Evolutionary conservation across 2,888 invertebrate genomes (phyloP), one percentile per base, ranked within the genome.

Genomic region (Tinea pellionella): DNA sequence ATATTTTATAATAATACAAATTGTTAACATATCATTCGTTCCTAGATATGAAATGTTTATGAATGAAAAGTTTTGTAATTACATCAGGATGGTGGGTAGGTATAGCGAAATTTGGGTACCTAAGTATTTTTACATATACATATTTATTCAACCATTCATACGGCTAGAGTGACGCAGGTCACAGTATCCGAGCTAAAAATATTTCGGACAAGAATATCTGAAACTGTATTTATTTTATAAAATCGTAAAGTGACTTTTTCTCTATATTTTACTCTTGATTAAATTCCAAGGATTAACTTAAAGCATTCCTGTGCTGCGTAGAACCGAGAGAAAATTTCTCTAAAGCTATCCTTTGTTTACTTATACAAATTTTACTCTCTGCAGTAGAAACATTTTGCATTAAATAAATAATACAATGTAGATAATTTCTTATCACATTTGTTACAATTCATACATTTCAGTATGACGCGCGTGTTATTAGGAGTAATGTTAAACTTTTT

Each of bases 81-180:
- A 12, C 16, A 37, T 9, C 9, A n/a, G n/a, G n/a, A n/a, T n/a
- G n/a, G n/a, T n/a, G n/a, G n/a, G n/a, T n/a, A n/a, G n/a, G n/a
- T n/a, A n/a, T n/a, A n/a, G n/a, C n/a, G n/a, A n/a, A n/a, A n/a
- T n/a, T n/a, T n/a, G n/a, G n/a, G n/a, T n/a, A n/a, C n/a, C n/a
- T n/a, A n/a, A n/a, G n/a, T n/a, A n/a, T n/a, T n/a, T n/a, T n/a
- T n/a, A n/a, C n/a, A n/a, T n/a, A n/a, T n/a, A n/a, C n/a, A n/a
- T n/a, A n/a, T n/a, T n/a, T n/a, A n/a, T n/a, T n/a, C n/a, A n/a
- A 81, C 78, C 71, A 73, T 62, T 63, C 62, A 69, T 68, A 67
- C 65, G 65, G 64, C 62, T 61, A 57, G 61, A 55, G 62, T 64
- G 65, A 68, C 66, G 67, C 63, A 65, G 63, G 62, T 13, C 61